A percentile compares a stretch with the other conserved stretches of the same genome.
Conservation (phyloP, 2,113 vertebrate species). For the Hoplias malabaricus region DNA sequence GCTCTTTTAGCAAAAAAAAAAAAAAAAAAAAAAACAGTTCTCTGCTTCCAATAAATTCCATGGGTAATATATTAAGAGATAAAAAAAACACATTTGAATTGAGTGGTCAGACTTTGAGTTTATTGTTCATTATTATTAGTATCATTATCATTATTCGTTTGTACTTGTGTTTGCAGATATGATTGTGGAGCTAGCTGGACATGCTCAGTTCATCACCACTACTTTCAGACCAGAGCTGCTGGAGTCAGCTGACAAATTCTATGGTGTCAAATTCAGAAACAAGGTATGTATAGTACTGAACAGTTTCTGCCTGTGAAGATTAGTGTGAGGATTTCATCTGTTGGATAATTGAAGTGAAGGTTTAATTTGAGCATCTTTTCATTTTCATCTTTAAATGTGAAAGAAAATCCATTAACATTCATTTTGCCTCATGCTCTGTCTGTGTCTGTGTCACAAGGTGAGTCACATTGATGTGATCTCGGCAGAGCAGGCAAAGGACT, state of each 20-base stretch:
- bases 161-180: conserved; percentile 79
- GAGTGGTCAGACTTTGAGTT: not conserved
- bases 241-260: conserved; percentile 98
- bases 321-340: too few relatives aligned
- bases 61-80: too few relatives aligned
- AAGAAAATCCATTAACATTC: not conserved
- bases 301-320: not conserved
- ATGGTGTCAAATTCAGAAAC: conserved; percentile 98
- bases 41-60: too few relatives aligned
- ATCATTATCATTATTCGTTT: conserved; percentile 32
- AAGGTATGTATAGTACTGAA: conserved; percentile 78
- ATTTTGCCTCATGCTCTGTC: not conserved
- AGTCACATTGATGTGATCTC: conserved; percentile 99
- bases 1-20: too few relatives aligned
- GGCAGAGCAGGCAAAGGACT: conserved; percentile 99
- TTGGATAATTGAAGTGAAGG: too few relatives aligned
- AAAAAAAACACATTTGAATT: too few relatives aligned
- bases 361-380: too few relatives aligned
- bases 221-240: conserved; percentile 98
- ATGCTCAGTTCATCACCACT: conserved; percentile 98
- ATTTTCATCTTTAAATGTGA: too few relatives aligned
- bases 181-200: conserved; percentile 96
- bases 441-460: conserved; percentile 76
- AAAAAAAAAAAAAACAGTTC: too few relatives aligned
- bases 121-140: conserved; percentile 48